Evolutionary conservation across 2,888 invertebrate genomes (phyloP).

Genomic region (Leptopilina myrica): DNA sequence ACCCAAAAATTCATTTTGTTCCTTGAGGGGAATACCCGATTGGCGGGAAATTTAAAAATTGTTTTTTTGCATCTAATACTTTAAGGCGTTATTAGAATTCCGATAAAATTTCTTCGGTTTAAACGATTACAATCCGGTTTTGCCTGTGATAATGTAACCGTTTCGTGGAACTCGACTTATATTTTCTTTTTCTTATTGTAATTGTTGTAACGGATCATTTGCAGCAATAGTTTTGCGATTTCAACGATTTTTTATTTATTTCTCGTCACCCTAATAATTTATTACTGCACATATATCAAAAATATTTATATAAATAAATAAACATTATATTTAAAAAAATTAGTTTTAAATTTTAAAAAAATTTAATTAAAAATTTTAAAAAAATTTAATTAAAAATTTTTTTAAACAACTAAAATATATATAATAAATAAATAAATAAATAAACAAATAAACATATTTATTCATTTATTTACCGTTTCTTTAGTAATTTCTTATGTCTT

Average conservation of each 20-base stretch:
- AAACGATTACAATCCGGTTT: constrained; percentile 4
- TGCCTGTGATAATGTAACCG: neutral
- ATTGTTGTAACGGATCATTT: constrained; percentile 26
- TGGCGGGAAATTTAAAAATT: constrained; percentile 9
- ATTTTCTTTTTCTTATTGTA: neutral
- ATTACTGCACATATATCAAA: constrained; percentile 4
- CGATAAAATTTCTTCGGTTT: neutral
- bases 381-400: no score
- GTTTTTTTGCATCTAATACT: neutral
- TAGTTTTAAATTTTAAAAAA: no score
- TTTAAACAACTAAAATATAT: no score
- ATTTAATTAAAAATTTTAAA: no score
- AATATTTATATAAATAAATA: neutral
- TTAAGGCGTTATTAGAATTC: neutral
- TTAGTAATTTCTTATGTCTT: no score
- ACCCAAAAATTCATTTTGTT: no score
- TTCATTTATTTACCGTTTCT: no score
- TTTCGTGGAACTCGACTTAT: neutral
- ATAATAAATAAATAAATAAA: no score
- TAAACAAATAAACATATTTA: no score
- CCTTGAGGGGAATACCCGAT: neutral
- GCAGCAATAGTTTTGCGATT: neutral
- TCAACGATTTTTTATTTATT: neutral
- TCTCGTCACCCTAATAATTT: neutral
- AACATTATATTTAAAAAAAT: no score